Percentiles rank a stretch among this genome's conserved stretches.
These are phyloP conservation scores for Uropsilus gracilis DNA, from an alignment of 2,113 vertebrate species.

Conservation along the genomic window DNA sequence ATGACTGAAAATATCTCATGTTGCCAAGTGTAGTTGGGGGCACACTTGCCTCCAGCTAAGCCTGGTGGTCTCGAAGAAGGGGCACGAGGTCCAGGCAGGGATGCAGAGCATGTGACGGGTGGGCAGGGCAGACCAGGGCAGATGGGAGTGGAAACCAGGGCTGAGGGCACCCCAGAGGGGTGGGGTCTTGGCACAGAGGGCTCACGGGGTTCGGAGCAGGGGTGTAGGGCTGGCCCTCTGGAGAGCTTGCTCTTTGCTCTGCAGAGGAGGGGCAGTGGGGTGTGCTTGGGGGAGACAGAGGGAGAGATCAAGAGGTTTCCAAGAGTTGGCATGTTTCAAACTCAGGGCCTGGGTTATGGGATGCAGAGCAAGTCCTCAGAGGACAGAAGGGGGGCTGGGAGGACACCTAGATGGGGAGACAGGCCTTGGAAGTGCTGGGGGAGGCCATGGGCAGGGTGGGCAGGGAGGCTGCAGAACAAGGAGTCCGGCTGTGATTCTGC, in stretches of 20 bases:
- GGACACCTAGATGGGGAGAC: fast-evolving
- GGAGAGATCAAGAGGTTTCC: too few species aligned
- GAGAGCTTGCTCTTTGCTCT: background rate
- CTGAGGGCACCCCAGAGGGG: background rate
- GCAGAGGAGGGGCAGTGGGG: background rate
- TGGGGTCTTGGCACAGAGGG: background rate
- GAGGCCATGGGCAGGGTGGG: background rate
- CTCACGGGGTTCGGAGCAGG: background rate
- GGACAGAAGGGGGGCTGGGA: background rate
- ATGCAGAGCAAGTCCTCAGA: background rate
- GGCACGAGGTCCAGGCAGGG: background rate
- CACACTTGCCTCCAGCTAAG: background rate
- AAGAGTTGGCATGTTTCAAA: too few species aligned
- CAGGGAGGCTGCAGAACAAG: background rate
- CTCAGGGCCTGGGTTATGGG: background rate
- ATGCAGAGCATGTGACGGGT: background rate
- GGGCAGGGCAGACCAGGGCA: background rate
- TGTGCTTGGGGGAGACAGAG: background rate
- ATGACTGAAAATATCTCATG: background rate
- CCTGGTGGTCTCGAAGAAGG: background rate
- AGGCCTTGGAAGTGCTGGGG: too few species aligned
- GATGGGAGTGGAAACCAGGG: background rate
- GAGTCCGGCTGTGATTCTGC: background rate
- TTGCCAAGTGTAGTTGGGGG: background rate
- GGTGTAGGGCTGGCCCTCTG: background rate